Conservation (phyloP, 2,797 vertebrate species). For the Choloepus didactylus region DNA sequence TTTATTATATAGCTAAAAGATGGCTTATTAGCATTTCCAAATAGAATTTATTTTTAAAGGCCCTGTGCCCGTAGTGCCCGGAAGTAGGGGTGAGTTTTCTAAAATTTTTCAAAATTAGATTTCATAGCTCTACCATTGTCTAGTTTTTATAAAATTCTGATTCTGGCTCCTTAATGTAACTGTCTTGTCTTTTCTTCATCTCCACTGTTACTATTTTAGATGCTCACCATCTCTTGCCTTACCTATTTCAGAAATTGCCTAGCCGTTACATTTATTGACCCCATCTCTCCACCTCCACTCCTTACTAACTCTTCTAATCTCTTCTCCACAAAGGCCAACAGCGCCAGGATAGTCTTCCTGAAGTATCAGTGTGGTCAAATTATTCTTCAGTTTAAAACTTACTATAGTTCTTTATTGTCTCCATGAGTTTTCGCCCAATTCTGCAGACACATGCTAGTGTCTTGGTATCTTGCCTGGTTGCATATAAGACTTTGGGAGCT, state of each 20-base stretch:
- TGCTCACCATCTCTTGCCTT: constrained; percentile 7
- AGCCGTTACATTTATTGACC: background rate
- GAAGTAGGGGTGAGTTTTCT: background rate
- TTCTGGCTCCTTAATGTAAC: constrained; percentile 5
- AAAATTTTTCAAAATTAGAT: constrained; percentile 53
- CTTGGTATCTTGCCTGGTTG: constrained; percentile 42
- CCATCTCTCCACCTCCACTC: background rate
- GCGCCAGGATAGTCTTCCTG: constrained; percentile 13
- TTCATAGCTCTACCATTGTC: background rate
- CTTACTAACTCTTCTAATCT: background rate
- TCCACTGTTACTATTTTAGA: background rate
- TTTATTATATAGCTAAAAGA: constrained; percentile 47
- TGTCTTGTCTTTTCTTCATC: constrained; percentile 50
- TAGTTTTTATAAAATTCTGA: constrained; percentile 62
- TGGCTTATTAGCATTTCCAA: background rate
- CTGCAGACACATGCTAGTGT: constrained; percentile 1
- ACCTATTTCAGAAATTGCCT: constrained; percentile 15
- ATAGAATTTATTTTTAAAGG: constrained; percentile 66
- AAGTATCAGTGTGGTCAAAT: constrained; percentile 9
- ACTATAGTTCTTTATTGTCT: background rate
- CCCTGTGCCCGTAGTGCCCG: background rate
- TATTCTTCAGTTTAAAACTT: constrained; percentile 38
- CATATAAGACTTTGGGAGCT: background rate
- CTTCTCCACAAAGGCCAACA: background rate
- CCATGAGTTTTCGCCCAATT: constrained; percentile 13